Evolutionary conservation across 2,113 vertebrate species (phyloP).

Genomic region (Dinomys branickii): DNA sequence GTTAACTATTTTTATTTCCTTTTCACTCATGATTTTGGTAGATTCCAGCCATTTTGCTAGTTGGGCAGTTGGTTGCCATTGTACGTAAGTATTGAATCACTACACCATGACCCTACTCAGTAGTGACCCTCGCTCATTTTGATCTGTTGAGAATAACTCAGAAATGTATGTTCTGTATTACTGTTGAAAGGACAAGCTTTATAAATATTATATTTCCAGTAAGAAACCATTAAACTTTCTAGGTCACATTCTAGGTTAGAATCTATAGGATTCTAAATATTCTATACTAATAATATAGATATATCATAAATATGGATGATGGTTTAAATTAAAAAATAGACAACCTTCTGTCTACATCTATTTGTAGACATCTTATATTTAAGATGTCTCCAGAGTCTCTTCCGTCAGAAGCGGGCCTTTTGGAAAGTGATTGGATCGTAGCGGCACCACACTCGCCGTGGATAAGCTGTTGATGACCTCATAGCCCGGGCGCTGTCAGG

Average conservation of each 20-base stretch:
- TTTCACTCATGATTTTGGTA: slow-evolving; percentile 23
- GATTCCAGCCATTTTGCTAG: not conserved
- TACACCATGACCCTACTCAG: not conserved
- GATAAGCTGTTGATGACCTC: not conserved
- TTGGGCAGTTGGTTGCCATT: not conserved
- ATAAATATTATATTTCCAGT: not conserved
- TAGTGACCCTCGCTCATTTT: not conserved
- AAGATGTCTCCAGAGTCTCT: not conserved
- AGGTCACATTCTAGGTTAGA: not conserved
- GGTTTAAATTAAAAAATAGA: slow-evolving; percentile 20
- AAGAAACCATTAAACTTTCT: not conserved
- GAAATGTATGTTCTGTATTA: not conserved
- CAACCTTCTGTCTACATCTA: not conserved
- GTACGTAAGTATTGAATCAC: slow-evolving; percentile 13
- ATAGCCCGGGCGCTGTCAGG: not conserved
- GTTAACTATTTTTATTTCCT: slow-evolving; percentile 25
- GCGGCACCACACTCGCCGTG: not conserved
- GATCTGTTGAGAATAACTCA: not conserved
- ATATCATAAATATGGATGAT: slow-evolving; percentile 1
- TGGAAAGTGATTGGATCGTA: not conserved
- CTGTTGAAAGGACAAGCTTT: slow-evolving; percentile 30
- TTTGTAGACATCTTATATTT: not conserved
- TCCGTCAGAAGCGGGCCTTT: not conserved
- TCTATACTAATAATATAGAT: not conserved
- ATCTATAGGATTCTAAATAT: slow-evolving; percentile 11